Base-by-base conservation (phyloP, 2,113 vertebrate genomes). In the Ciconia boyciana region DNA sequence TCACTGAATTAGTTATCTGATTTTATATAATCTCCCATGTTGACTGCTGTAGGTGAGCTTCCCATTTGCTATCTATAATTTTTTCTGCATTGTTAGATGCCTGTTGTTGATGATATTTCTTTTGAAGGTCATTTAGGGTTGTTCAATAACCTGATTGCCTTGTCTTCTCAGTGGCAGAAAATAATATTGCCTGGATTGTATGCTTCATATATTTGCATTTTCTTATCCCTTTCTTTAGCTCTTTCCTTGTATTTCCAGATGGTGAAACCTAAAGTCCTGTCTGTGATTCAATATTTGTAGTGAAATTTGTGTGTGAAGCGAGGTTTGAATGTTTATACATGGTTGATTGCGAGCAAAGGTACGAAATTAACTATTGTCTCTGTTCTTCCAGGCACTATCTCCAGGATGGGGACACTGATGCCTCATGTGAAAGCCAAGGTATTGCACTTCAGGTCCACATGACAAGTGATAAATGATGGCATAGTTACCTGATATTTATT, bases 391-490 rank as follows among this genome's bases (percentile, higher is more conserved):
- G 98, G 98, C 81, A 98, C 97, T 31, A 5, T 98, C 79, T 98
- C 98, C 85, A 97, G 98, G 89, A 98, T 98, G 0, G 98, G 98
- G 46, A 98, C 98, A 3, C 76, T 98, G 52, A 98, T 98, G 97
- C 98, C 98, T 72, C 82, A 94, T 25, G 36, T 96, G 43, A 98
- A 97, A 97, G 95, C 97, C 65, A 98, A 98, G 97, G 98, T 98
- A 97, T 74, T 41, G 7, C 55, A 34, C 75, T 72, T 70, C 15
- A 54, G 10, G 17, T 94, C 74, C 41, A 39, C 3, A 3, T 44
- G 31, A 11, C 36, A 82, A 10, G 4, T 71, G 39, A 65, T 81
- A 83, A 71, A 71, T 41, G 16, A 52, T 58, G 44, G 39, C 43
- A n/a, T 54, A 66, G 16, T 36, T 86, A 60, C 31, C 20, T 51